Evolutionary conservation across 2,113 vertebrate species (phyloP).

Genomic region (Mormyrus lacerda): DNA sequence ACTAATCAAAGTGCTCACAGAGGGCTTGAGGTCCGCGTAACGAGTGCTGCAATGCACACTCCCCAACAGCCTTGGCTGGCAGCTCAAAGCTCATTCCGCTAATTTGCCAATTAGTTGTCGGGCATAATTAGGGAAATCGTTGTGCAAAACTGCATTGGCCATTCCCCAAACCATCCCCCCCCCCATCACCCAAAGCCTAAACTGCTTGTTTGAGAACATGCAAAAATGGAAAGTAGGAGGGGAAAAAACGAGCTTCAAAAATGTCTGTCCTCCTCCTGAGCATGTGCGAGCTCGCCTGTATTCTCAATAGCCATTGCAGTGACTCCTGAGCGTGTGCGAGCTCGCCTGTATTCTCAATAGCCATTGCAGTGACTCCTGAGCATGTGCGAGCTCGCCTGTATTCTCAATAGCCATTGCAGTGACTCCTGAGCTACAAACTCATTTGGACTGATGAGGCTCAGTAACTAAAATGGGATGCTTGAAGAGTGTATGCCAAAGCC

Average conservation of each 20-base stretch:
- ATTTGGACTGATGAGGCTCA: neutral
- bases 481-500: neutral
- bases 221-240: neutral
- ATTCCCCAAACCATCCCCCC: neutral
- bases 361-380: no score
- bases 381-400: neutral
- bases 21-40: neutral
- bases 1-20: neutral
- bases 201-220: neutral
- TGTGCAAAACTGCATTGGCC: neutral
- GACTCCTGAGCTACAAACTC: neutral
- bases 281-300: neutral
- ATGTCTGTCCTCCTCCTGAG: neutral
- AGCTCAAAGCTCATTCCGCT: neutral
- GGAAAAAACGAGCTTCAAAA: neutral
- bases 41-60: no score
- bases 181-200: neutral
- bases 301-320: no score
- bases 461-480: neutral
- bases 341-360: no score
- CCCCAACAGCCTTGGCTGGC: neutral
- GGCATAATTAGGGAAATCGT: constrained; percentile 1
- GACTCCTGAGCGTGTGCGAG: no score
- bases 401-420: neutral
- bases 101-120: constrained; percentile 3